Evolutionary conservation across 2,113 vertebrate species (phyloP).

Genomic region (Balaeniceps rex): DNA sequence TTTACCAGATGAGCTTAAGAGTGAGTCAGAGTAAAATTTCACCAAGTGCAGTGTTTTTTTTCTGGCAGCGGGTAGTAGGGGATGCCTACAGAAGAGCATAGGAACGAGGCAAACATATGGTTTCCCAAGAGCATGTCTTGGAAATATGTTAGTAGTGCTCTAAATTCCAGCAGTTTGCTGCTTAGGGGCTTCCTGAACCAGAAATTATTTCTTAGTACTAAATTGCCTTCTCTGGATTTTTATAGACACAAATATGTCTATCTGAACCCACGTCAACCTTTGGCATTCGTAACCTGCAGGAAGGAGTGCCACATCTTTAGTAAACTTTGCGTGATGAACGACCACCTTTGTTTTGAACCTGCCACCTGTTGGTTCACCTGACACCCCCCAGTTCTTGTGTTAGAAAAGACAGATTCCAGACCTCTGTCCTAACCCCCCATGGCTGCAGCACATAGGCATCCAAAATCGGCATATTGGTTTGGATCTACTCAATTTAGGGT

Average conservation of each 20-base stretch:
- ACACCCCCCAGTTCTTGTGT: not conserved
- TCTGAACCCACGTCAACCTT: not conserved
- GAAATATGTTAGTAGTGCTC: not conserved
- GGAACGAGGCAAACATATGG: not conserved
- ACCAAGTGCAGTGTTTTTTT: not conserved
- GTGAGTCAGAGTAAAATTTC: not conserved
- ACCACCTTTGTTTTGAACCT: not conserved
- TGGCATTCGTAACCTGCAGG: not conserved
- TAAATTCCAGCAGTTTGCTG: not conserved
- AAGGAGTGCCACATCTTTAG: not conserved
- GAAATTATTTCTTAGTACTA: not conserved
- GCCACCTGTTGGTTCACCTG: not conserved
- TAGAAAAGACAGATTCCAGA: not conserved
- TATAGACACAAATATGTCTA: not conserved
- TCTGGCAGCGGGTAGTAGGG: not conserved
- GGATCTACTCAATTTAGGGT: not conserved
- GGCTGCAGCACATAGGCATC: not conserved
- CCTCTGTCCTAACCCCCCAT: not conserved
- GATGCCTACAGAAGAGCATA: not conserved
- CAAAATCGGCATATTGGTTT: not conserved
- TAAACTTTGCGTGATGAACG: not conserved
- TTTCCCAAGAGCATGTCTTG: not conserved
- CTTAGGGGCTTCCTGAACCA: not conserved
- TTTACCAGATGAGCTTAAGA: not conserved
- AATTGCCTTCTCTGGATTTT: not conserved